These are phyloP conservation scores for Dendrocincla fuliginosa DNA, from an alignment of 2,797 vertebrate species.

Conservation along the genomic window DNA sequence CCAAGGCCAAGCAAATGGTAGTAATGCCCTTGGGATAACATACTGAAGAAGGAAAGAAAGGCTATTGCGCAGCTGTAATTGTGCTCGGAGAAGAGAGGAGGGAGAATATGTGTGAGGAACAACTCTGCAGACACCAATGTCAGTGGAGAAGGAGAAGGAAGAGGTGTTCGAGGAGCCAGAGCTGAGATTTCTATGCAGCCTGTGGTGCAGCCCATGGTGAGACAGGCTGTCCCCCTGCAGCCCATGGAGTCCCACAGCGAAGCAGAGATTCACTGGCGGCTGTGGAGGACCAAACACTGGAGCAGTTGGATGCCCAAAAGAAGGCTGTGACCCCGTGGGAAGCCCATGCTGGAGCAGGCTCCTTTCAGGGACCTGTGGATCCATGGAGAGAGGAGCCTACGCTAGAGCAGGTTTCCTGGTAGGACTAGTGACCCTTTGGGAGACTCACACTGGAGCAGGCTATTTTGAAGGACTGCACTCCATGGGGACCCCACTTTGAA, in stretches of 20 bases:
- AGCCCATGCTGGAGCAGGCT: background rate
- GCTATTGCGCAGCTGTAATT: rapidly evolving
- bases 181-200: background rate
- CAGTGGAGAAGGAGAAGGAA: background rate
- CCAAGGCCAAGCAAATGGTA: background rate
- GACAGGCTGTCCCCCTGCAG: background rate
- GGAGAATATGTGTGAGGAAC: background rate
- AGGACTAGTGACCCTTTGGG: background rate
- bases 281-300: background rate
- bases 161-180: background rate
- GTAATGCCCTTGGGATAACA: background rate
- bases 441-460: background rate
- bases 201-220: background rate
- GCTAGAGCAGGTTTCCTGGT: background rate
- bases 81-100: background rate
- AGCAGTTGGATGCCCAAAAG: background rate
- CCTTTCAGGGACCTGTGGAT: background rate
- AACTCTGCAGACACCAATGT: background rate
- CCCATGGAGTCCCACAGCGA: too few relatives aligned
- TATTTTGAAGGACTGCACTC: background rate
- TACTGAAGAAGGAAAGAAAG: background rate
- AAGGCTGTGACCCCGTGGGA: background rate
- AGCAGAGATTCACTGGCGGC: background rate
- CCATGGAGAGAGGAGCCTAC: background rate
- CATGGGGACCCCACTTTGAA: rapidly evolving